phyloP scores from a whole-genome alignment of 2,113 vertebrate species.

The Gambusia holbrooki region DNA sequence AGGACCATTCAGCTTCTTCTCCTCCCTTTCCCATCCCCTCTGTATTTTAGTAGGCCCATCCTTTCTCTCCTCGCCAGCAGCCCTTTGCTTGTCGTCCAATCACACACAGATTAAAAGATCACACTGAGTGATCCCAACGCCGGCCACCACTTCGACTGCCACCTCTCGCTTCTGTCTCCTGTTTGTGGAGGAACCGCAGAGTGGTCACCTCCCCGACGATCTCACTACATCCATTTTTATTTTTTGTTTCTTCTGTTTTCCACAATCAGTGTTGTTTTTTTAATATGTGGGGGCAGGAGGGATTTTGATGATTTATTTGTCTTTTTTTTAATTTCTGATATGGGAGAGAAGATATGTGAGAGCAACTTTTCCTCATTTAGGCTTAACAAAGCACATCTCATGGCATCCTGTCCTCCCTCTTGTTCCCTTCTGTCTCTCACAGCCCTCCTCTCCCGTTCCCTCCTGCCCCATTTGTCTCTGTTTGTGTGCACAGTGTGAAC shows the following conservation, averaged over 20 bases:
- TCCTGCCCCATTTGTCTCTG: slow-evolving; percentile 67
- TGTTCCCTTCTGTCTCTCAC: slow-evolving; percentile 55
- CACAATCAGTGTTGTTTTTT: slow-evolving; percentile 65
- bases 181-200: slow-evolving; percentile 57
- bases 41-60: slow-evolving; percentile 45
- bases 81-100: slow-evolving; percentile 66
- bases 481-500: slow-evolving; percentile 80
- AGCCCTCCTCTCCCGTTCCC: slow-evolving; percentile 39
- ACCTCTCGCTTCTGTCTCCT: slow-evolving; percentile 59
- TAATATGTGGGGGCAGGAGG: slow-evolving; percentile 62
- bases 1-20: slow-evolving; percentile 66
- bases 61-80: slow-evolving; percentile 31
- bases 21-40: slow-evolving; percentile 18
- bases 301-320: slow-evolving; percentile 61
- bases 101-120: slow-evolving; percentile 71
- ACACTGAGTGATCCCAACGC: slow-evolving; percentile 66
- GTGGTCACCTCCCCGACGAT: slow-evolving; percentile 52
- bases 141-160: slow-evolving; percentile 64
- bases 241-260: slow-evolving; percentile 47
- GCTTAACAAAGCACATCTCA: slow-evolving; percentile 73
- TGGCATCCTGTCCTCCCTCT: slow-evolving; percentile 45
- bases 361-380: slow-evolving; percentile 70
- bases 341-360: slow-evolving; percentile 68
- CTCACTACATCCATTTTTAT: slow-evolving; percentile 51
- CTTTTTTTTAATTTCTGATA: slow-evolving; percentile 61